Percentiles rank a stretch among this genome's conserved stretches.
Conservation (phyloP, 1,140 invertebrate genomes). For the Musca domestica region DNA sequence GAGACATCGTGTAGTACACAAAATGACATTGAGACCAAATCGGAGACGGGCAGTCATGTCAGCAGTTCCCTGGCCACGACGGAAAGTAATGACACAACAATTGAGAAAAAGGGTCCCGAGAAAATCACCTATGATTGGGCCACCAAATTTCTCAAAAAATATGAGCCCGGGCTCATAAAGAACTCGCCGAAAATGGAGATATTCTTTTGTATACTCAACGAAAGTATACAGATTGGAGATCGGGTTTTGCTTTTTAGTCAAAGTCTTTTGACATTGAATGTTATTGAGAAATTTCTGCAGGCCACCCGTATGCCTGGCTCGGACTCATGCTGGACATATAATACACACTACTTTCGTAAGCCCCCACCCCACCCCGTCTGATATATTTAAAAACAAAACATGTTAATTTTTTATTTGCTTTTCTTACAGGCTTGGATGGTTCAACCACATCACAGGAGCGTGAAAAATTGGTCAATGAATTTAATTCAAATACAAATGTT, state of each 20-base stretch:
- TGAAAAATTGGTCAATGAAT: constrained; percentile 95
- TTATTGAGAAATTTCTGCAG: constrained; percentile 95
- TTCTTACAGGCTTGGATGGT: constrained; percentile 77
- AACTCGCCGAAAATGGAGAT: constrained; percentile 95
- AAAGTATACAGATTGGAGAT: constrained; percentile 84
- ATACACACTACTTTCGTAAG: constrained; percentile 89
- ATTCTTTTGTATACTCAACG: constrained; percentile 89
- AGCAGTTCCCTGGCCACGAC: constrained; percentile 6
- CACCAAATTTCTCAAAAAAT: constrained; percentile 80
- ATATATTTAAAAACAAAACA: too few relatives aligned
- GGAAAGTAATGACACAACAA: constrained; percentile 31
- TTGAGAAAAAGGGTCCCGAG: constrained; percentile 54
- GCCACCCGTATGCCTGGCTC: constrained; percentile 73
- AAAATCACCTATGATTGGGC: constrained; percentile 86
- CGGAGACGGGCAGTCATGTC: constrained; percentile 25
- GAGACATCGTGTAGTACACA: too few relatives aligned
- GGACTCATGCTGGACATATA: constrained; percentile 78
- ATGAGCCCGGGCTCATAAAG: constrained; percentile 83
- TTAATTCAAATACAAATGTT: constrained; percentile 88
- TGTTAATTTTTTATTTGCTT: constrained; percentile 21
- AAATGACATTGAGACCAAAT: neutral
- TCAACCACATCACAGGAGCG: constrained; percentile 90
- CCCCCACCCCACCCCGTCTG: too few relatives aligned
- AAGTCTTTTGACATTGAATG: constrained; percentile 90
- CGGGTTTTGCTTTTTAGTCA: constrained; percentile 96